Evolutionary conservation across 2,797 vertebrate genomes (phyloP).

Genomic region (Echiichthys vipera): DNA sequence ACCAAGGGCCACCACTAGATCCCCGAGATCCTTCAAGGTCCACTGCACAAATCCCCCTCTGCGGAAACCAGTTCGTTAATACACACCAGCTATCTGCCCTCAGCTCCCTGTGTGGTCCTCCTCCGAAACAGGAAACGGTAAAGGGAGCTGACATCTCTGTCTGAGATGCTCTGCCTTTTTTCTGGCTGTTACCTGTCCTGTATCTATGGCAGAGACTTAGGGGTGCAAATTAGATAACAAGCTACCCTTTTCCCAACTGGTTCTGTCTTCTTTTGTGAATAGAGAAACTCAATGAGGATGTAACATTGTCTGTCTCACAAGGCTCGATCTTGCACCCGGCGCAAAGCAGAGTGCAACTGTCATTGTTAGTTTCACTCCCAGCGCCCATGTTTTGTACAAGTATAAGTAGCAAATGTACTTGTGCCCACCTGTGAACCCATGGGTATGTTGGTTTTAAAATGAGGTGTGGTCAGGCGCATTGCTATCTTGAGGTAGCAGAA

Average conservation of each 20-base stretch:
- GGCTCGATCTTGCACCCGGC: too few species aligned
- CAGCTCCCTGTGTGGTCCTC: constrained; percentile 82
- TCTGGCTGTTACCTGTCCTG: constrained; percentile 15
- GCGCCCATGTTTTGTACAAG: too few species aligned
- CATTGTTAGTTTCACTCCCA: too few species aligned
- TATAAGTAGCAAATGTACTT: too few species aligned
- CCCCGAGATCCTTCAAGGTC: constrained; percentile 71
- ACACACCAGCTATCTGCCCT: constrained; percentile 58
- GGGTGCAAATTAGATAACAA: constrained; percentile 39
- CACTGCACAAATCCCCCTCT: constrained; percentile 81
- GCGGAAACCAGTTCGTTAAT: constrained; percentile 53
- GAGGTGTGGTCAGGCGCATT: too few species aligned
- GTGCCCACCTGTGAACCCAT: too few species aligned
- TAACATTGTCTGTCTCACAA: constrained; percentile 13
- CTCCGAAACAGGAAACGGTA: constrained; percentile 55
- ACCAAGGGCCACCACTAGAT: constrained; percentile 44
- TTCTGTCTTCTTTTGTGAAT: constrained; percentile 9
- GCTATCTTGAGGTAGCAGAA: too few species aligned
- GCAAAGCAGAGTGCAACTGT: too few species aligned
- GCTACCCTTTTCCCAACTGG: background rate
- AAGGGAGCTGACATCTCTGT: constrained; percentile 47
- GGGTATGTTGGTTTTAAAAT: too few species aligned
- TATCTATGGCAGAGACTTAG: constrained; percentile 7
- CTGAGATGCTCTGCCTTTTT: constrained; percentile 50
- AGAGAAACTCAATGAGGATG: background rate